These are phyloP conservation scores for Bombycilla garrulus DNA, from an alignment of 2,113 vertebrate genomes.

Conservation along the genomic window DNA sequence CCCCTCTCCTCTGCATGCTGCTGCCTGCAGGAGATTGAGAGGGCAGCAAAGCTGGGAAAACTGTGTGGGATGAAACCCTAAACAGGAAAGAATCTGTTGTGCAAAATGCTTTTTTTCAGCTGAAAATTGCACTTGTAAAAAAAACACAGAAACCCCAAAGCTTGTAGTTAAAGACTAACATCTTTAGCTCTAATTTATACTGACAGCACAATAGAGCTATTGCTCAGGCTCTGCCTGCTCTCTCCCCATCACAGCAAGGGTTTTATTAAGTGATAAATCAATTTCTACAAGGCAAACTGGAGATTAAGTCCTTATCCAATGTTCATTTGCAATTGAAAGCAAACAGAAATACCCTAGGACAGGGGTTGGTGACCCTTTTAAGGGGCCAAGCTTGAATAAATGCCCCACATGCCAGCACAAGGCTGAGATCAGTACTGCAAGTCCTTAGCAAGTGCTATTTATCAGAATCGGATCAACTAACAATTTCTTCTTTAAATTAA, in stretches of 20 bases:
- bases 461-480: background rate
- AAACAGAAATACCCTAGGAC: background rate
- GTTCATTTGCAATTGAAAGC: conserved; percentile 39
- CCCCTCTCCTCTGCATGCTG: background rate
- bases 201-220: conserved; percentile 28
- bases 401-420: background rate
- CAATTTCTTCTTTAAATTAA: background rate
- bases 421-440: background rate
- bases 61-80: conserved; percentile 27
- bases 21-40: conserved; percentile 17
- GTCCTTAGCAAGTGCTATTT: background rate
- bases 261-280: conserved; percentile 60
- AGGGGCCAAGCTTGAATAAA: conserved; percentile 1
- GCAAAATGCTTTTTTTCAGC: conserved; percentile 56
- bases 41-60: conserved; percentile 6
- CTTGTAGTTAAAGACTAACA: conserved; percentile 26
- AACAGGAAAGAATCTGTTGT: conserved; percentile 48
- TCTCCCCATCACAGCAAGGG: background rate
- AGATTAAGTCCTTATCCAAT: background rate
- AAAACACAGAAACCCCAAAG: conserved; percentile 15
- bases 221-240: conserved; percentile 29
- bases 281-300: conserved; percentile 39
- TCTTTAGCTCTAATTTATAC: conserved; percentile 59
- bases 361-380: background rate
- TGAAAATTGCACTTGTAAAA: conserved; percentile 46